Evolutionary conservation across 2,797 vertebrate genomes (phyloP), one percentile per base, ranked within the genome.

Genomic region (Acipenser oxyrinchus): DNA sequence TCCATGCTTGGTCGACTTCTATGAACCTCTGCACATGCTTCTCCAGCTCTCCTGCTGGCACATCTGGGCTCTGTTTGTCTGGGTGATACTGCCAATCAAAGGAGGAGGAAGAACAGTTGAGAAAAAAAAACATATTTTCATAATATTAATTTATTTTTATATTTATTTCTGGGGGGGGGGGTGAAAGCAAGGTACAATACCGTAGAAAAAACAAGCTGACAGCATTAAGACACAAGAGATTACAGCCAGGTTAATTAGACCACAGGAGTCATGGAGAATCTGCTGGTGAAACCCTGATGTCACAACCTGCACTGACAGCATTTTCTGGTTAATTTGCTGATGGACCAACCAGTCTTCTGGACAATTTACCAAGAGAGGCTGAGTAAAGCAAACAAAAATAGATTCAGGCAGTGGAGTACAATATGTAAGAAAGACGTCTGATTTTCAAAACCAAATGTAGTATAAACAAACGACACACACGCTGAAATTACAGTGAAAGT

Each of bases 251-350:
- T 85, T 78, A 84, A 85, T 86, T 72, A 85, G 79, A 83, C 77
- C 76, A 79, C 70, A 74, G 78, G 74, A 84, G 81, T 49, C 79
- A 79, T 76, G 77, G 69, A 73, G 70, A 78, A 81, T 60, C 73
- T 75, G 82, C 74, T 68, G 63, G 80, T 82, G 82, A 82, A 83
- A 82, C 81, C 81, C 64, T 65, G 69, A 80, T 86, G 90, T 89
- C 89, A 86, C 87, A 87, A 83, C 51, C 76, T 51, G 76, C 85
- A 84, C 85, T 72, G 79, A 78, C 7, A 75, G 83, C 79, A 80
- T 89, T 92, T 93, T 91, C 90, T 93, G 91, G 88, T 83, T 92
- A 92, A 92, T 93, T 90, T 93, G 85, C 90, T 93, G 88, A 91
- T 88, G 80, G 88, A 86, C 83, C 87, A 85, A 79, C 72, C 88